Percentiles rank a stretch among this genome's conserved stretches.
phyloP scores from a whole-genome alignment of 2,888 invertebrate species.

The Lepidocyrtinus sp. region DNA sequence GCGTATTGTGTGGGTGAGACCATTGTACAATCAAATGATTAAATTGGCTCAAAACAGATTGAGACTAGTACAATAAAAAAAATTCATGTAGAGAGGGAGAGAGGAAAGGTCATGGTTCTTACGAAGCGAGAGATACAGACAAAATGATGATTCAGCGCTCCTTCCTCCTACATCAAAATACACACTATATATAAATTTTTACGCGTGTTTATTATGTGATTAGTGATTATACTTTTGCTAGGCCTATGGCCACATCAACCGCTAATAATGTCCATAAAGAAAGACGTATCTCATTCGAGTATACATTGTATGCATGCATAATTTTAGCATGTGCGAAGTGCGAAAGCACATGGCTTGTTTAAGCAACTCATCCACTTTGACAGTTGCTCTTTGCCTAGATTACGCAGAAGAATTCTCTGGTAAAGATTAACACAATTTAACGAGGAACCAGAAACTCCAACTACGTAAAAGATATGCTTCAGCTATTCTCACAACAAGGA shows the following conservation, averaged over 20 bases:
- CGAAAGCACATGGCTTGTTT: constrained; percentile 25
- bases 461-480: background rate
- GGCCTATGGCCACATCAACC: background rate
- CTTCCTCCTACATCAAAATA: background rate
- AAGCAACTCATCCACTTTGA: too few relatives aligned
- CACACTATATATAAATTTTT: background rate
- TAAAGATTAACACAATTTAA: constrained; percentile 20
- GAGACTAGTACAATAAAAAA: too few relatives aligned
- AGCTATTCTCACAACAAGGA: constrained; percentile 8
- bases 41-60: too few relatives aligned
- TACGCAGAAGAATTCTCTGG: constrained; percentile 8
- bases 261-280: background rate
- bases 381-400: too few relatives aligned
- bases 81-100: too few relatives aligned
- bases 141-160: constrained; percentile 43
- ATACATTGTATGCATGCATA: background rate
- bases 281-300: too few relatives aligned
- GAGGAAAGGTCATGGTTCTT: constrained; percentile 59
- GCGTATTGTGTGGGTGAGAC: constrained; percentile 16
- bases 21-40: too few relatives aligned
- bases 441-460: background rate
- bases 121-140: constrained; percentile 29
- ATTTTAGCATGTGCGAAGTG: background rate
- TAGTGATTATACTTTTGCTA: background rate
- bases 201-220: background rate